phyloP scores from a whole-genome alignment of 2,797 vertebrate genomes.

The Propithecus perrieri region DNA sequence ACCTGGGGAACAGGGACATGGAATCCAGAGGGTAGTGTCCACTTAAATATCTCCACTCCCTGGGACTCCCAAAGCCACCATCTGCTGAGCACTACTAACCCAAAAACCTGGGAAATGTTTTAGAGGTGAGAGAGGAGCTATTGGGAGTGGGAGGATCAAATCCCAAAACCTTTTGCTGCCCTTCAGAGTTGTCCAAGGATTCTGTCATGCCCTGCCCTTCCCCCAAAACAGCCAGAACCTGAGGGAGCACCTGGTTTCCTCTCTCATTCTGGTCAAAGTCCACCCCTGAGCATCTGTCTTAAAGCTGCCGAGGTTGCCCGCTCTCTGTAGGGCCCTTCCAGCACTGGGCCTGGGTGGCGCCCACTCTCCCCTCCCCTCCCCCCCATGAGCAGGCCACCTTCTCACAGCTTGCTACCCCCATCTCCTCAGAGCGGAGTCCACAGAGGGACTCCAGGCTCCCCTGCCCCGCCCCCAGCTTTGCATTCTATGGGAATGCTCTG shows the following conservation, averaged over 20 bases:
- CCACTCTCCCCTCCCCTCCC: not conserved
- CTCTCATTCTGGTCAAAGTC: not conserved
- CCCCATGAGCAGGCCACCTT: accelerated
- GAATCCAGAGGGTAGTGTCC: not conserved
- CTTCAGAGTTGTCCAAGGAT: not conserved
- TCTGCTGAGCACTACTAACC: not conserved
- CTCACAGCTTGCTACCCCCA: not conserved
- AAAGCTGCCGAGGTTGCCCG: not conserved
- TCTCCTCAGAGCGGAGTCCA: not conserved
- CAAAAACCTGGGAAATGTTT: constrained; percentile 20
- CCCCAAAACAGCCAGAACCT: not conserved
- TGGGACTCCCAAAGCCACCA: not conserved
- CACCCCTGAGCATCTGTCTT: not conserved
- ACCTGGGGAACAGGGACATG: too few species aligned
- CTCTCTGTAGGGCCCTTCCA: not conserved
- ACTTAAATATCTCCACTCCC: not conserved
- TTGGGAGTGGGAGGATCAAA: not conserved
- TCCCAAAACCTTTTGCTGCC: not conserved
- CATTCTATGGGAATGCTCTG: constrained; percentile 52
- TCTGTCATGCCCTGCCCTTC: not conserved
- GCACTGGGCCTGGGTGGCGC: too few species aligned
- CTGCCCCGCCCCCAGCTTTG: constrained; percentile 55
- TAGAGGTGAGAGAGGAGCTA: not conserved
- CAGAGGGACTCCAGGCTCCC: not conserved
- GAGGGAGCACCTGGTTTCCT: not conserved